Evolutionary conservation across 2,797 vertebrate genomes (phyloP).

Genomic region (Vireo griseus): DNA sequence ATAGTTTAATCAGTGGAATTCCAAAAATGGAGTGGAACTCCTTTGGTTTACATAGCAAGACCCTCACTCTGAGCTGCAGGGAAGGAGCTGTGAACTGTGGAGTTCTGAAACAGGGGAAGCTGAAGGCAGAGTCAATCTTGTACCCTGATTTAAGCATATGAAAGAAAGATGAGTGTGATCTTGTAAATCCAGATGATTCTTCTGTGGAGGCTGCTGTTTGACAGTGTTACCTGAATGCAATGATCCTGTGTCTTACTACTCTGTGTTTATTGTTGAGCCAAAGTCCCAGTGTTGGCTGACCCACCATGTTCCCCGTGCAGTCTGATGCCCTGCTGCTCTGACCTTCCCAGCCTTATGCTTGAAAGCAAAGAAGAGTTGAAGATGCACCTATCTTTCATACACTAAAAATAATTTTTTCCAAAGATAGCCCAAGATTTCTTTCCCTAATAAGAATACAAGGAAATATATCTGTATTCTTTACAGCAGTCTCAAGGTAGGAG

Average conservation of each 20-base stretch:
- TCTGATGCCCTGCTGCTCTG: fast-evolving
- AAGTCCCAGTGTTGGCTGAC: not conserved
- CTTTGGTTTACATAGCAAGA: not conserved
- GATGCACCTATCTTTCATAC: not conserved
- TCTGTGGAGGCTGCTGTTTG: not conserved
- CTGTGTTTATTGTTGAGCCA: not conserved
- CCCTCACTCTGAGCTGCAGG: not conserved
- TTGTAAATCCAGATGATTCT: not conserved
- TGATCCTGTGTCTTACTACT: not conserved
- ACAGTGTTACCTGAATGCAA: not conserved
- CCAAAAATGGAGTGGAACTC: not conserved
- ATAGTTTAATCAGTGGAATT: not conserved
- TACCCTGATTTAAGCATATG: not conserved
- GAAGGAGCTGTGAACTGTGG: not conserved
- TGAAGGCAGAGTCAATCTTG: not conserved
- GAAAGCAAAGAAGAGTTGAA: not conserved
- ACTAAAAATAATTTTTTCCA: not conserved
- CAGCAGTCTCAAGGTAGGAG: not conserved
- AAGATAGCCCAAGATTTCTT: not conserved
- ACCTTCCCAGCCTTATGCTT: not conserved
- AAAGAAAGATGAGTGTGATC: not conserved
- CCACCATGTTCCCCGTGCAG: fast-evolving
- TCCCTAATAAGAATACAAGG: not conserved
- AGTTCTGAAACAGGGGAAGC: not conserved
- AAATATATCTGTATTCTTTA: not conserved